Evolutionary conservation across 2,888 invertebrate species (phyloP), one percentile per base, ranked within the genome.

Genomic region (Sarcophaga carnaria): DNA sequence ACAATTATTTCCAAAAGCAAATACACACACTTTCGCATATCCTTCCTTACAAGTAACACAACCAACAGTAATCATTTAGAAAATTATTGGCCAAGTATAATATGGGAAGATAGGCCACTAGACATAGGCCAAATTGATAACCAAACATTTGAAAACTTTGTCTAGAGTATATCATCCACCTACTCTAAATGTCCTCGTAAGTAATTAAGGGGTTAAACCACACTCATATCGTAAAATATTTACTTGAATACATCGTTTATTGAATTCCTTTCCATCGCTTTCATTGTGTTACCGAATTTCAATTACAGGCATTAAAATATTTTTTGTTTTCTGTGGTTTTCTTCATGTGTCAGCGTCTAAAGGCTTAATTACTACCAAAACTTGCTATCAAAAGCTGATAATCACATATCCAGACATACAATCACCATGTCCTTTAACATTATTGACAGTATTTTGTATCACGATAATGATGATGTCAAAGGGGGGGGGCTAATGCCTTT

Each of bases 291-390:
- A 70, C 45, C 49, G 74, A 79, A 83, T 80, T 75, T 76, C 80
- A 84, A 80, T 84, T 84, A 75, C 37, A 25, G 66, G 37, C 70
- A 84, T 66, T 84, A 80, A 69, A 70, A 59, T 22, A 54, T 3
- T 64, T 20, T 78, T 37, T 37, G 37, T 37, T 37, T 71, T 82
- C 49, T 77, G 66, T 77, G n/a, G 59, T 22, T 49, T 60, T 37
- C 2, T 37, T 77, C 66, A 59, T 71, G n/a, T 76, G 81, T 80
- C 74, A 86, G 54, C 82, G 82, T 76, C 71, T 79, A 54, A 71
- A 62, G 70, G 71, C 60, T 82, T 45, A 82, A 79, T 81, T 81
- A 66, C 69, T 62, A 12, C 59, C 54, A 72, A 67, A 17, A 70
- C 71, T 71, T 64, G 45, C 54, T 8, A 54, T 11, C 25, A 54